Evolutionary conservation across 2,888 invertebrate species (phyloP).

Genomic region (Drosophila pseudotakahashii): DNA sequence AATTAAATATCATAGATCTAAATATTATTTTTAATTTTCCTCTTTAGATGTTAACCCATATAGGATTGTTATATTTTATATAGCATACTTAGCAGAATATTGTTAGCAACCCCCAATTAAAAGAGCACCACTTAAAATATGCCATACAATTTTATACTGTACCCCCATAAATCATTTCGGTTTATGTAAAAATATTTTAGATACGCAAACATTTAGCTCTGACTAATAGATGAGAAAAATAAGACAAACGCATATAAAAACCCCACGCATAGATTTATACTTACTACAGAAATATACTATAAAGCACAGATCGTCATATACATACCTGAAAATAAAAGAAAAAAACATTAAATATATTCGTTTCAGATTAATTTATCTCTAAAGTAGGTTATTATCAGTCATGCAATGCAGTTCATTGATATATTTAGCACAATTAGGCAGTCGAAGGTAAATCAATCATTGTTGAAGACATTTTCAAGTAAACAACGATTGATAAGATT

Average conservation of each 20-base stretch:
- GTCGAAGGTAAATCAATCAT: slow-evolving; percentile 47
- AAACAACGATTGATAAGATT: slow-evolving; percentile 45
- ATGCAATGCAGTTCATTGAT: slow-evolving; percentile 43
- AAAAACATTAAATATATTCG: slow-evolving; percentile 13
- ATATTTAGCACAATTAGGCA: slow-evolving; percentile 52
- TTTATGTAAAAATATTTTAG: background rate
- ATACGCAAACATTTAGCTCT: slow-evolving; percentile 3
- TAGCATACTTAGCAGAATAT: slow-evolving; percentile 35
- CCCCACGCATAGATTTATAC: slow-evolving; percentile 5
- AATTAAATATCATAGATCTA: too few relatives aligned
- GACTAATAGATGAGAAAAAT: slow-evolving; percentile 2
- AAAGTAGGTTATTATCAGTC: slow-evolving; percentile 17
- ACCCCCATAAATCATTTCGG: background rate
- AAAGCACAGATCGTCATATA: slow-evolving; percentile 1
- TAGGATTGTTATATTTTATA: background rate
- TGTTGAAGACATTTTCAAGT: slow-evolving; percentile 17
- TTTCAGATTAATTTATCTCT: slow-evolving; percentile 1
- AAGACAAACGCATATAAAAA: background rate
- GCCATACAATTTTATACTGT: slow-evolving; percentile 7
- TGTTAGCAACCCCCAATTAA: background rate
- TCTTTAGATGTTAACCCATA: too few relatives aligned
- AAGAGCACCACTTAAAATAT: background rate
- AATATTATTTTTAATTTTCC: too few relatives aligned
- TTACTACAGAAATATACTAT: slow-evolving; percentile 8
- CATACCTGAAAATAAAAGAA: slow-evolving; percentile 67